Conservation (phyloP, 2,888 invertebrate species). For the Pyrrhosoma nymphula region DNA sequence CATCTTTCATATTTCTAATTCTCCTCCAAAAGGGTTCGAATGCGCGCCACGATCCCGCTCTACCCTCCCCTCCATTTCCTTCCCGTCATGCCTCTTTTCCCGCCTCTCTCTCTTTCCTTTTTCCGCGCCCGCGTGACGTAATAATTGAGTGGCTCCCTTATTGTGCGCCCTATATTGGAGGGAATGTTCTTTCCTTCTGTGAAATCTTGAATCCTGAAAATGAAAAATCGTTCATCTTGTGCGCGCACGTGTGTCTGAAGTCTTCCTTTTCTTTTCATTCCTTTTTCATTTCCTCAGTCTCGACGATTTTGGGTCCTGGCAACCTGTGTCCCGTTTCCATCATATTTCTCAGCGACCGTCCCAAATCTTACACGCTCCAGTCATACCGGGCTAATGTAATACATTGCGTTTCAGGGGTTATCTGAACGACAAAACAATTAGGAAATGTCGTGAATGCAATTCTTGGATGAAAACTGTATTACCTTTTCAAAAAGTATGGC, state of each 20-base stretch:
- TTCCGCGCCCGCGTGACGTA: neutral
- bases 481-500: too few relatives aligned
- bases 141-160: slow-evolving; percentile 7
- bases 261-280: too few relatives aligned
- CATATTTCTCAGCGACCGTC: neutral
- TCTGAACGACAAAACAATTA: neutral
- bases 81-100: neutral
- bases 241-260: neutral
- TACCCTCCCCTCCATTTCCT: neutral
- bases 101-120: neutral
- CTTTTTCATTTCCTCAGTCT: neutral
- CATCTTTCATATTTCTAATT: neutral
- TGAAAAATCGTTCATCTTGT: slow-evolving; percentile 22
- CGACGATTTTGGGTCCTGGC: neutral
- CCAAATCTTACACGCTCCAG: neutral
- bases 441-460: neutral
- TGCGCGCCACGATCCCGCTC: neutral
- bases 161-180: neutral
- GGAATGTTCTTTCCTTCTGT: neutral
- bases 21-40: neutral
- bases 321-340: neutral
- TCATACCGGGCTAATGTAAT: neutral
- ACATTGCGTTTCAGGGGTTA: neutral
- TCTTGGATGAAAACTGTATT: neutral
- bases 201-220: neutral